A percentile compares a stretch with the other conserved stretches of the same genome.
phyloP scores from a whole-genome alignment of 1,140 invertebrate genomes.

The Zophobas atratus region DNA sequence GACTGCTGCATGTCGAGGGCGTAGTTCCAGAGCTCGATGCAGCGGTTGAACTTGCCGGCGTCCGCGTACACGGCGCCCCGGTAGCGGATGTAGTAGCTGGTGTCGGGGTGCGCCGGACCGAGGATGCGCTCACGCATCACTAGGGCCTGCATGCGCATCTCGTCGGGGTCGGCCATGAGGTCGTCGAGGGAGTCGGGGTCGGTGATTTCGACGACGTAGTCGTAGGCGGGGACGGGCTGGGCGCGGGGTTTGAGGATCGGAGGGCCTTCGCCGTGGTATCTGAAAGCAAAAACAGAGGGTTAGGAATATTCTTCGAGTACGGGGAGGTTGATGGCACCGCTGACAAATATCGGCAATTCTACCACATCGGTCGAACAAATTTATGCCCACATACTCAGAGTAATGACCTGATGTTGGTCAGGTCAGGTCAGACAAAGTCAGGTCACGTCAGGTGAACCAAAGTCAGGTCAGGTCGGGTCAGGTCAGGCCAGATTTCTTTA shows the following conservation, averaged over 20 bases:
- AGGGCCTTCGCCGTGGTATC: slow-evolving; percentile 72
- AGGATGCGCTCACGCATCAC: slow-evolving; percentile 95
- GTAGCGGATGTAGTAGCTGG: slow-evolving; percentile 95
- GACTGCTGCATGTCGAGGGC: slow-evolving; percentile 97
- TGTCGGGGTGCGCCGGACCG: slow-evolving; percentile 94
- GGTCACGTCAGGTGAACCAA: too few species aligned
- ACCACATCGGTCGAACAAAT: too few species aligned
- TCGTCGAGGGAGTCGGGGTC: slow-evolving; percentile 87
- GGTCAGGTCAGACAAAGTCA: too few species aligned
- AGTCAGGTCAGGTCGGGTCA: too few species aligned
- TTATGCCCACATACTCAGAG: too few species aligned
- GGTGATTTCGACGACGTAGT: slow-evolving; percentile 87
- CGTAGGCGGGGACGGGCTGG: slow-evolving; percentile 85
- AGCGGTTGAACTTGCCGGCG: slow-evolving; percentile 92
- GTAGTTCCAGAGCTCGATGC: slow-evolving; percentile 95
- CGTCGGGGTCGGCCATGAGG: slow-evolving; percentile 91
- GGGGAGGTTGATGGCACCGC: too few species aligned
- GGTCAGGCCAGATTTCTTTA: too few species aligned
- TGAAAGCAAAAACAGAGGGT: slow-evolving; percentile 65
- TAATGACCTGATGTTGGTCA: too few species aligned
- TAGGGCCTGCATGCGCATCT: slow-evolving; percentile 96
- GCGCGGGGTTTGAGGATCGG: slow-evolving; percentile 65
- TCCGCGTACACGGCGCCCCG: slow-evolving; percentile 96
- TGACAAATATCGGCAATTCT: too few species aligned
- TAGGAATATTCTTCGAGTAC: too few species aligned